Evolutionary conservation across 2,888 invertebrate genomes (phyloP), one percentile per base, ranked within the genome.

Genomic region (Drosophila rubida): DNA sequence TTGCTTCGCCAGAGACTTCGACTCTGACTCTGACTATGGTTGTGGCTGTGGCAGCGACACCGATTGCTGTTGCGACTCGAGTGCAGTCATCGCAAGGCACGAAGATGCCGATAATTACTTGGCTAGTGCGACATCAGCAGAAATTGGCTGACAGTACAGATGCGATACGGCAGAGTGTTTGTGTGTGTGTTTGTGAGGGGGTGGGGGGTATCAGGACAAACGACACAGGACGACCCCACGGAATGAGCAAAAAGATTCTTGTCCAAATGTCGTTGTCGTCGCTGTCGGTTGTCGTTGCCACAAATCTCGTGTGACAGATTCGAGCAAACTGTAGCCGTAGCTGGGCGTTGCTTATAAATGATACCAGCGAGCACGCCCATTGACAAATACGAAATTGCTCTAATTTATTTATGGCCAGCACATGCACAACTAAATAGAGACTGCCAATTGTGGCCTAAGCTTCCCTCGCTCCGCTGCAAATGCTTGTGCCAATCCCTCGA

Each of bases 61-160:
- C 11, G 19, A 41, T 27, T 11, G 8, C 11, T 16, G 25, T 8
- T 46, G 8, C 27, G 27, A 35, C 32, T 35, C 42, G 50, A 72
- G 68, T 69, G 72, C 67, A 70, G 54, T 46, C 60, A 76, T 72
- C 69, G 65, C 57, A 54, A 49, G 41, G 66, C 60, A 54, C 67
- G 66, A 54, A 65, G 76, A 75, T 78, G 78, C 66, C 73, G 84
- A 87, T 85, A 85, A 85, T 85, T 85, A 85, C 87, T 87, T 85
- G 82, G 75, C 75, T 75, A 82, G 67, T 78, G 77, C 79, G 84
- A 79, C 84, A 87, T 85, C 84, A 85, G 87, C 84, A 84, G 77
- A 85, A 85, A 87, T 84, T 85, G 80, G 77, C 74, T 70, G 60
- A 58, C 68, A 69, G 51, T 42, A 60, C 25, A 71, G 68, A 68